Conservation (phyloP, 1,140 invertebrate species). For the Holotrichia oblita region DNA sequence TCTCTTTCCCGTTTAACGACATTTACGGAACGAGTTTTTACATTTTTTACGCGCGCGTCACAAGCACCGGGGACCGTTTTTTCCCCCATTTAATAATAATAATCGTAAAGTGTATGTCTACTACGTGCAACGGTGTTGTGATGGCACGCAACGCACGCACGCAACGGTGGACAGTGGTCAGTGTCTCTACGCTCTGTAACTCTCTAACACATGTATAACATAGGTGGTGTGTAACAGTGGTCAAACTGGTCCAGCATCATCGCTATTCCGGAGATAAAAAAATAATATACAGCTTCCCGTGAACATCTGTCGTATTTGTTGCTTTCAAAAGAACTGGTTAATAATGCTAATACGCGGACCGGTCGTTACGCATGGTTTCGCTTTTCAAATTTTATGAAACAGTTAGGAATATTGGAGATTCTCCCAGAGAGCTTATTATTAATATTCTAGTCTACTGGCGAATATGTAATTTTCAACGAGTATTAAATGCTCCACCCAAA, state of each 20-base stretch:
- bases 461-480: too few relatives aligned
- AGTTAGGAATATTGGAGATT: neutral
- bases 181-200: neutral
- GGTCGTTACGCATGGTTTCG: slow-evolving; percentile 21
- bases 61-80: slow-evolving; percentile 16
- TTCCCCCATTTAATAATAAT: slow-evolving; percentile 23
- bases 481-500: too few relatives aligned
- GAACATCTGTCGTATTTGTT: slow-evolving; percentile 36
- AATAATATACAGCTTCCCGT: slow-evolving; percentile 24
- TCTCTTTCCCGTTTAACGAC: slow-evolving; percentile 19
- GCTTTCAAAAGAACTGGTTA: slow-evolving; percentile 28
- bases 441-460: too few relatives aligned
- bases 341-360: slow-evolving; percentile 30
- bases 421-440: too few relatives aligned
- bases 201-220: neutral
- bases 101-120: slow-evolving; percentile 18
- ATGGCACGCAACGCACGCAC: neutral
- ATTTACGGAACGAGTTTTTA: slow-evolving; percentile 29
- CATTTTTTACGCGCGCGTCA: slow-evolving; percentile 28
- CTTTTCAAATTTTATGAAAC: slow-evolving; percentile 29
- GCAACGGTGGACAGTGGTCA: slow-evolving; percentile 24
- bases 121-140: too few relatives aligned
- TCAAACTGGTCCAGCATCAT: slow-evolving; percentile 33
- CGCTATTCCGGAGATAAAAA: slow-evolving; percentile 4
- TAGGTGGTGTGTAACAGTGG: neutral